Base-by-base conservation (phyloP, 2,888 invertebrate species). In the Oscheius myriophilus region DNA sequence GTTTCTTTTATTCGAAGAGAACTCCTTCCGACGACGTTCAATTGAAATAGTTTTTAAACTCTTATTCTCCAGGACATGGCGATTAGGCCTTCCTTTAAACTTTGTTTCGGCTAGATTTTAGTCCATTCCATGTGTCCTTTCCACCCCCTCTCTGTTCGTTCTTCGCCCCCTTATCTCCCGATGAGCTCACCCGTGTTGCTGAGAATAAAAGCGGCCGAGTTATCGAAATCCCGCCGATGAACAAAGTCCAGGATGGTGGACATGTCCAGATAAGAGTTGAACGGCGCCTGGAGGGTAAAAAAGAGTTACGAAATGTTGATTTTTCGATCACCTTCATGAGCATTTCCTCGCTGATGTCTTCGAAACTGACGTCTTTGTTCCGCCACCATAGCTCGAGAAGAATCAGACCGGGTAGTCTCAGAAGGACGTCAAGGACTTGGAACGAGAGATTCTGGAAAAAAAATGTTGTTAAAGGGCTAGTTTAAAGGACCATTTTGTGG, bases 241-340 rank as follows among this genome's bases (percentile, higher is more conserved):
- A 84, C 77, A 67, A 84, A 84, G 33, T 84, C 82, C n/a, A 84
- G 69, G 53, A 84, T 77, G 3, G 78, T 73, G 9, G 75, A 66
- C 59, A 80, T 74, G 49, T 83, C 82, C 14, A 83, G 55, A 46
- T 79, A 83, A 0, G 80, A 74, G 39, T 71, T 73, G 64, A 80
- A 69, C 2, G 71, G 70, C 18, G 67, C 67, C 66, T 79, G 42
- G 16, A 53, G 14, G 16, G 7, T 14, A 33, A 33, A 33, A 33
- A 33, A 33, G 9, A 9, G 9, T 33, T 33, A 6, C 9, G n/a
- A 54, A 54, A 16, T 54, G 21, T n/a, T 14, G 23, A 52, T 16
- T 14, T 12, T 52, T 52, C n/a, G 52, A 52, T 11, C 18, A 75
- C 72, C 62, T 70, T 68, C 14, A 72, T 65, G 12, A 82, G 62